Evolutionary conservation across 2,797 vertebrate species (phyloP), one percentile per base, ranked within the genome.

Genomic region (Hemitrygon akajei): DNA sequence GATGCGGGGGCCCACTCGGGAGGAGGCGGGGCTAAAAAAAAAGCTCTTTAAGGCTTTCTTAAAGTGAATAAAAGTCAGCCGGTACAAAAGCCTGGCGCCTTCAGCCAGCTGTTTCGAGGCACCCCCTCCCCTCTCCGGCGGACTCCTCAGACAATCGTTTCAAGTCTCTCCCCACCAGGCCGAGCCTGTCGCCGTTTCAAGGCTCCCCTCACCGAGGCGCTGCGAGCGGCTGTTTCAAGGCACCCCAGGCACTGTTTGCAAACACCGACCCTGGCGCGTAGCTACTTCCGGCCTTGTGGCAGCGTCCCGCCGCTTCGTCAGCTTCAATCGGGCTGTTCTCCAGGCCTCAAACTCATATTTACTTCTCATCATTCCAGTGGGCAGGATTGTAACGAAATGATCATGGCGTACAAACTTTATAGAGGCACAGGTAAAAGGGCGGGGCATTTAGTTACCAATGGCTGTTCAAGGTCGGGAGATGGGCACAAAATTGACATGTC

Each of bases 1-100:
- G 63, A 96, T 97, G 87, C 96, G 94, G 94, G 95, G 96, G 47
- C 47, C 69, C 58, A 2, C 12, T 7, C 4, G 4, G 9, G 1
- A 6, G 30, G 3, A 0, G 63, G 25, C 84, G 84, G 84, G 27
- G 84, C 58, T 56, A 16, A 4, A 75, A 16, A 4, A 75, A 25
- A 22, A 16, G 30, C 1, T 60, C 86, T 89, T 89, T 66, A 89
- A 89, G 7, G 30, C 0, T 22, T 14, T 7, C 7, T 89, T 22
- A 34, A 86, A 69, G 93, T 93, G 56, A 25, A 94, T 37, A 7
- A 69, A 91, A 94, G 89, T 94, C 40, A 77, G 71, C 47, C 86
- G 71, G 93, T 7, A 94, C 94, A 94, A 86, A 22, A 20, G 20
- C 11, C 10, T 2, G n/a, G 10, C 60, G 56, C 37, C 10, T 22